Evolutionary conservation across 2,113 vertebrate genomes (phyloP).

Genomic region (Peucedramus taeniatus): DNA sequence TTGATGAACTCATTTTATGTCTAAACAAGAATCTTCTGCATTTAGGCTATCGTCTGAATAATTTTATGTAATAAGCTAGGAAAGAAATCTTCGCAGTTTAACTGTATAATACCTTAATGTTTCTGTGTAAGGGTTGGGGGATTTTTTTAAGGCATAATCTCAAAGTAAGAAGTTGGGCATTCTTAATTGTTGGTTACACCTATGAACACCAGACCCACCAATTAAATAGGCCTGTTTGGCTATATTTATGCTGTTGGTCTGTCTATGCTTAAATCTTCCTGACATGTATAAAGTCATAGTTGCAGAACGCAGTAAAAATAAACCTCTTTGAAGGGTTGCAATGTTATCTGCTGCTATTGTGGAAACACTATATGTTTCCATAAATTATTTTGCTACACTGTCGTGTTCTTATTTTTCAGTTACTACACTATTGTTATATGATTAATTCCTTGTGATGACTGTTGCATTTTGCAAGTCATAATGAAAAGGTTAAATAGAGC

Average conservation of each 20-base stretch:
- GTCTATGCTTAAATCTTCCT: neutral
- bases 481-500: constrained; percentile 9
- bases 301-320: neutral
- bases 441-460: constrained; percentile 16
- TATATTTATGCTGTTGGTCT: neutral
- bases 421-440: neutral
- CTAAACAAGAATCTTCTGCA: neutral
- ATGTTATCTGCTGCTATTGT: neutral
- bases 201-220: neutral
- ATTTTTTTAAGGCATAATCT: neutral
- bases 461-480: neutral
- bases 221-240: neutral
- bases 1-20: neutral
- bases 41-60: neutral
- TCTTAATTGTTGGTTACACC: neutral
- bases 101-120: neutral
- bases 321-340: neutral
- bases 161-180: neutral
- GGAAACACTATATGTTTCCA: neutral
- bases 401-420: neutral
- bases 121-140: neutral
- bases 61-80: neutral
- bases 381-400: neutral
- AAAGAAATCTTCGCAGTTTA: neutral
- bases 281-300: neutral